phyloP scores from a whole-genome alignment of 1,140 invertebrate species.

The Neoseiulus cucumeris region DNA sequence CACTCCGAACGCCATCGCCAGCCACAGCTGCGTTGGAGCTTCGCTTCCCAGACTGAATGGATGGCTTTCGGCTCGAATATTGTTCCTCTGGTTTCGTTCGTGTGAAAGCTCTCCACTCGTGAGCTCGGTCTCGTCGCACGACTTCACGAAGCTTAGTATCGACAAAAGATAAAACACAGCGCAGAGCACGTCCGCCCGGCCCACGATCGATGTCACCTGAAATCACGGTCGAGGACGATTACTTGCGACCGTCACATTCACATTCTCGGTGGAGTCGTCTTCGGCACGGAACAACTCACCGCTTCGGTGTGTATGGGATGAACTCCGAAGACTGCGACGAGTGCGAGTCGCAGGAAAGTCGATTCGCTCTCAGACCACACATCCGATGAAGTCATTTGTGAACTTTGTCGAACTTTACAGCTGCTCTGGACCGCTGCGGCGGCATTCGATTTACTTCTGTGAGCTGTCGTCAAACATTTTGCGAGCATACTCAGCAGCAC shows the following conservation, averaged over 20 bases:
- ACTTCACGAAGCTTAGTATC: conserved; percentile 26
- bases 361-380: too few relatives aligned
- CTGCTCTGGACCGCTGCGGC: conserved; percentile 21
- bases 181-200: conserved; percentile 58
- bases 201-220: conserved; percentile 58
- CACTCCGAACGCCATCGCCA: conserved; percentile 11
- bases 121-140: background rate
- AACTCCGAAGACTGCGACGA: conserved; percentile 31
- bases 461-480: background rate
- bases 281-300: conserved; percentile 25
- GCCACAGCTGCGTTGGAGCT: background rate
- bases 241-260: conserved; percentile 23
- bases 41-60: background rate
- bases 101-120: background rate
- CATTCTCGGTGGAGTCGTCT: background rate
- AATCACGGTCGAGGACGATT: conserved; percentile 31
- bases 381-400: too few relatives aligned
- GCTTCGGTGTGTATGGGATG: conserved; percentile 36
- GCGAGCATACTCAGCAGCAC: background rate
- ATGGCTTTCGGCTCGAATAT: background rate
- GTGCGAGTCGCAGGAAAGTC: too few relatives aligned
- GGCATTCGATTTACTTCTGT: background rate
- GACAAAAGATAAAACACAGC: conserved; percentile 58
- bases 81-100: background rate
- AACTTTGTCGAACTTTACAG: too few relatives aligned